phyloP scores from a whole-genome alignment of 1,140 invertebrate species.

The Bilobella aurantiaca region DNA sequence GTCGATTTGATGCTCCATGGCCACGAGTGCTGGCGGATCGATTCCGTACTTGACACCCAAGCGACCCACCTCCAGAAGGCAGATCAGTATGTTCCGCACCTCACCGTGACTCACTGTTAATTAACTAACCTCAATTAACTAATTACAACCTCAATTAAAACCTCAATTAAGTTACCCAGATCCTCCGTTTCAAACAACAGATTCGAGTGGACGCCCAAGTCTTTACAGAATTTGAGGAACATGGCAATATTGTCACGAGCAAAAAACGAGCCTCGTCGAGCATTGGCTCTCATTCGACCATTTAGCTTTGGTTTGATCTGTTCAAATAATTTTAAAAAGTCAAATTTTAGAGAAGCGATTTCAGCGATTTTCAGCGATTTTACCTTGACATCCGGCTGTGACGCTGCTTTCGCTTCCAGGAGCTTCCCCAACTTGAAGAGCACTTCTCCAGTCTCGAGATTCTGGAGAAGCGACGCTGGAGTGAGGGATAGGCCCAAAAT shows the following conservation, averaged over 20 bases:
- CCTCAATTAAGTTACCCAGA: slow-evolving; percentile 51
- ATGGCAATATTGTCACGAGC: slow-evolving; percentile 87
- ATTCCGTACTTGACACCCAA: slow-evolving; percentile 61
- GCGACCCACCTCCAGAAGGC: slow-evolving; percentile 74
- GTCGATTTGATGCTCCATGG: slow-evolving; percentile 82
- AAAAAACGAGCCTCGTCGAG: slow-evolving; percentile 57
- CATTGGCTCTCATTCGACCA: slow-evolving; percentile 24
- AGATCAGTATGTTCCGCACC: slow-evolving; percentile 73
- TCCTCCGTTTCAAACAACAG: slow-evolving; percentile 87
- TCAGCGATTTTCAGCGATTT: background rate
- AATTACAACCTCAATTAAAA: background rate
- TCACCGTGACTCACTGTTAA: slow-evolving; percentile 62
- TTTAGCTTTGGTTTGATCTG: slow-evolving; percentile 26
- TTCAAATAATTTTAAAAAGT: background rate
- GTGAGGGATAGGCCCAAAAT: slow-evolving; percentile 58
- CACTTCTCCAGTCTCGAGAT: slow-evolving; percentile 66
- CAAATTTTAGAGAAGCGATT: background rate
- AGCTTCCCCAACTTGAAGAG: slow-evolving; percentile 64
- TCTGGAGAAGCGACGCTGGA: slow-evolving; percentile 64
- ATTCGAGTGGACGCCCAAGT: slow-evolving; percentile 77
- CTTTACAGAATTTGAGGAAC: slow-evolving; percentile 79
- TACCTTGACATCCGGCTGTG: slow-evolving; percentile 46
- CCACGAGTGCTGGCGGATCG: slow-evolving; percentile 75
- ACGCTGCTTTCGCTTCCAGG: slow-evolving; percentile 57
- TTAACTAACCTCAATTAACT: background rate